These are phyloP conservation scores for Nephrotoma flavescens DNA, from an alignment of 2,888 invertebrate species.

Conservation along the genomic window DNA sequence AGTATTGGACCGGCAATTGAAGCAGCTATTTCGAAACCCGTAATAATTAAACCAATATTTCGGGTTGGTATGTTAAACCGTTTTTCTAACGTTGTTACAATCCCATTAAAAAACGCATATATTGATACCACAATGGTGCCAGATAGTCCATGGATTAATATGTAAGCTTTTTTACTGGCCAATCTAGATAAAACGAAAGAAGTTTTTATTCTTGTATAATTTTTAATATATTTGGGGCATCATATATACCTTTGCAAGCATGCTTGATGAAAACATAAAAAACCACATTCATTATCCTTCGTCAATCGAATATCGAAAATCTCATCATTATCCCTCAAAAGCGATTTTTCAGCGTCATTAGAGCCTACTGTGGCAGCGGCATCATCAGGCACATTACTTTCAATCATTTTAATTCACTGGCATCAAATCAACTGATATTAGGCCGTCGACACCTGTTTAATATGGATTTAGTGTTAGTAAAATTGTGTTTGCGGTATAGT, in stretches of 20 bases:
- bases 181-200: conserved; percentile 17
- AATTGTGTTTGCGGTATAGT: too few species aligned
- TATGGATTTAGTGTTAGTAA: too few species aligned
- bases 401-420: background rate
- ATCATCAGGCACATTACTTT: background rate
- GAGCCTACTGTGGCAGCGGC: background rate
- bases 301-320: background rate
- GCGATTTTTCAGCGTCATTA: background rate
- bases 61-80: conserved; percentile 46
- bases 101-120: conserved; percentile 46
- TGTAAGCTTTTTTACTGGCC: conserved; percentile 44
- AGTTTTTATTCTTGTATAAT: background rate
- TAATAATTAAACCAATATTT: conserved; percentile 44
- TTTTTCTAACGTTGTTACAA: conserved; percentile 28
- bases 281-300: background rate
- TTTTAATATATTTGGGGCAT: background rate
- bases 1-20: conserved; percentile 41
- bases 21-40: conserved; percentile 50
- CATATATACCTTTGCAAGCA: background rate
- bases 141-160: conserved; percentile 41
- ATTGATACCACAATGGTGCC: conserved; percentile 44
- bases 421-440: background rate
- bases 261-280: background rate
- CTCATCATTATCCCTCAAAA: background rate
- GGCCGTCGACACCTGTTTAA: too few species aligned